Evolutionary conservation across 2,113 vertebrate species (phyloP), one percentile per base, ranked within the genome.

Genomic region (Anoplopoma fimbria): DNA sequence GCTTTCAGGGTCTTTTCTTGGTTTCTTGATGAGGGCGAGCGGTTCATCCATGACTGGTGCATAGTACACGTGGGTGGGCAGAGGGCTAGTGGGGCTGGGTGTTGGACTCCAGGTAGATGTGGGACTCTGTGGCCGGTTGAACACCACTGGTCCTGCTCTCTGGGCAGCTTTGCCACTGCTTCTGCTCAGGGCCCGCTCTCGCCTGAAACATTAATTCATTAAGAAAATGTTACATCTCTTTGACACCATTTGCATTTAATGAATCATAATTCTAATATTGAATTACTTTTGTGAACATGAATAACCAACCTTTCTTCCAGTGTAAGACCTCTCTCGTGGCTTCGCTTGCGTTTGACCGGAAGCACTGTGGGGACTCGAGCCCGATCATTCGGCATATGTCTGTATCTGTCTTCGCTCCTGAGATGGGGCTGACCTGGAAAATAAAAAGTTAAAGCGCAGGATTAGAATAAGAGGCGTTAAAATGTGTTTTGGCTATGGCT

Each of bases 1-100:
- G 47, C 57, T 90, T 47, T 93, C 92, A 4, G 86, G 75, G 19
- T 94, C 93, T 73, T 92, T 91, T 68, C 91, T 93, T 6, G 95
- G 95, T 86, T 95, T 96, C 86, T 96, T 96, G 87, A 96, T 95
- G 75, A 96, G 95, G 21, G 94, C 95, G 1, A 96, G 91, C 1
- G 95, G 95, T 87, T 96, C 94, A 3, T 96, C 95, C 92, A 95
- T 94, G 73, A 92, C 81, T 34, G 94, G 95, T 9, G 92, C 69
- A 74, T 92, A 93, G 86, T 93, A 95, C 79, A 93, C 64, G 55
- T 92, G 93, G 45, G 81, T 74, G 34, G 93, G 92, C 70, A 92
- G 72, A 33, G 91, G 91, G 64, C 92, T 90, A 83, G 88, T 90
- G 47, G 94, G 94, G 83, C 94, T 95, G 70, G 90, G 88, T 19